Evolutionary conservation across 2,888 invertebrate genomes (phyloP).

Genomic region (Limulus polyphemus): DNA sequence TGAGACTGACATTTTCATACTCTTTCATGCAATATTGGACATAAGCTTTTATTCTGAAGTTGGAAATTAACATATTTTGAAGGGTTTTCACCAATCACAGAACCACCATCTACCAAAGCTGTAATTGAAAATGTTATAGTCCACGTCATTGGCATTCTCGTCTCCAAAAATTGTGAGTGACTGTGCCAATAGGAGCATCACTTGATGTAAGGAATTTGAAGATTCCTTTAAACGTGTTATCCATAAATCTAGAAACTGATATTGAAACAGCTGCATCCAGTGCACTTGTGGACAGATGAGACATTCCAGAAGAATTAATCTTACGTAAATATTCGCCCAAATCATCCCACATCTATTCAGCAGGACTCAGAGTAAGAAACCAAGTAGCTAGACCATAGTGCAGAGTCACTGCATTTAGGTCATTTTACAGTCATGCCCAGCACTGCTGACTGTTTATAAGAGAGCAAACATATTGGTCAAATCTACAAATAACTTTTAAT

Average conservation of each 20-base stretch:
- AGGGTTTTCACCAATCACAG: neutral
- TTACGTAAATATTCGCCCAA: neutral
- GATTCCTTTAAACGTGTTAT: conserved; percentile 3
- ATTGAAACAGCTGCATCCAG: neutral
- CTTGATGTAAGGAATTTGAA: conserved; percentile 1
- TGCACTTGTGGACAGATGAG: no score
- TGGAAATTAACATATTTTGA: neutral
- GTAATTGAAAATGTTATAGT: conserved; percentile 2
- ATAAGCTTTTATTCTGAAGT: neutral
- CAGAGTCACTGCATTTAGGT: neutral
- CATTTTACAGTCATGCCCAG: neutral
- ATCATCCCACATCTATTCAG: conserved; percentile 2
- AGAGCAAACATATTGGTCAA: conserved; percentile 1
- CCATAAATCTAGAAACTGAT: conserved; percentile 1
- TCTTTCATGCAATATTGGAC: no score
- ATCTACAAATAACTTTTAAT: neutral
- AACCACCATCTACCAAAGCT: conserved; percentile 2
- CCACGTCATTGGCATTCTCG: conserved; percentile 3
- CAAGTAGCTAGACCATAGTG: conserved; percentile 4
- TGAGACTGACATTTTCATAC: no score
- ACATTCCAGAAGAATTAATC: neutral
- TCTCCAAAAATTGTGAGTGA: neutral
- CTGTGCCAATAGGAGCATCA: conserved; percentile 1
- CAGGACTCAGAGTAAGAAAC: conserved; percentile 4
- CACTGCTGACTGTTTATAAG: neutral